Evolutionary conservation across 2,113 vertebrate species (phyloP), one percentile per base, ranked within the genome.

Genomic region (Brachyistius frenatus): DNA sequence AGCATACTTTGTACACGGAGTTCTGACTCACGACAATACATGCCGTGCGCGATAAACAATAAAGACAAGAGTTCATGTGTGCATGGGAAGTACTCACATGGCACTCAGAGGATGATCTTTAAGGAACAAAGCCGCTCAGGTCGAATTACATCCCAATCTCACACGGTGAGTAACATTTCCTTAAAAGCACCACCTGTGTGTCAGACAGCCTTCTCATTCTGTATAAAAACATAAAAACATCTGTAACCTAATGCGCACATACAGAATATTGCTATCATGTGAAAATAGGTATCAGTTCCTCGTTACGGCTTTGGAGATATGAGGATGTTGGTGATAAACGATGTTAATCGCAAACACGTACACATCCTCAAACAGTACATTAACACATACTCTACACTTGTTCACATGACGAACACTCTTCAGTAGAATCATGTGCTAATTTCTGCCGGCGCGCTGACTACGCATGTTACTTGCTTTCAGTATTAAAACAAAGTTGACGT

Each of bases 401-500:
- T 11, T 72, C 47, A 66, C 58, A 63, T 33, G 15, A 57, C 15
- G 36, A 68, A 49, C 32, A 35, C 8, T 10, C 3, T 33, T 60
- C 36, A 8, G 0, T 44, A 31, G 33, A 69, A 50, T 73, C 68
- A 63, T 39, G 69, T 44, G 7, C 16, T 77, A 33, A 73, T 69
- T 63, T 73, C 32, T 76, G 58, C 2, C 53, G 57, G 13, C 37
- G 31, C 49, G 53, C 3, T 11, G 39, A 73, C 52, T 7, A n/a
- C 32, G 49, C n/a, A 57, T 55, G 82, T 76, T 68, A 70, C 73
- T 63, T 73, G 46, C 39, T 68, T 76, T 16, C 64, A 77, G 58
- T 57, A 79, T 77, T 76, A 72, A 77, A 88, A 79, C 61, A 58
- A 78, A 81, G 49, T 65, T 84, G 68, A 80, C 73, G 83, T 84